Conservation (phyloP, 2,888 invertebrate species). For the Metellina segmentata region DNA sequence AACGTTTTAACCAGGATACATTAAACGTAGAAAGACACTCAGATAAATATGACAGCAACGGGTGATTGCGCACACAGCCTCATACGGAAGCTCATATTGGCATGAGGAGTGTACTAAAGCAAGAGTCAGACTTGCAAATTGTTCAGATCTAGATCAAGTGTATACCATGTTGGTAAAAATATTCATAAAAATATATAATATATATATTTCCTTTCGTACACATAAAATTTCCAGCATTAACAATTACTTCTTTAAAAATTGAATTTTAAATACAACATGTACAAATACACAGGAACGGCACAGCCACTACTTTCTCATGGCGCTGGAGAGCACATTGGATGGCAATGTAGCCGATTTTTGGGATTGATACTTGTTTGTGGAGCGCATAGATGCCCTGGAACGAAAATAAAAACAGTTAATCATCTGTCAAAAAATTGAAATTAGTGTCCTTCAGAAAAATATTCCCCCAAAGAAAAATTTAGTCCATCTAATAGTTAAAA, state of each 20-base stretch:
- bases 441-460: no score
- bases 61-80: no score
- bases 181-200: neutral
- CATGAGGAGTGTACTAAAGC: neutral
- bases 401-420: constrained; percentile 4
- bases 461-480: no score
- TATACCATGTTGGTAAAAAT: neutral
- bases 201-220: neutral
- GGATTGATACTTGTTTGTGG: constrained; percentile 73
- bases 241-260: constrained; percentile 35
- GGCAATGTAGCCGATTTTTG: constrained; percentile 76
- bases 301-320: constrained; percentile 55
- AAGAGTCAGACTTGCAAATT: neutral
- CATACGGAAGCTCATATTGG: neutral
- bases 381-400: constrained; percentile 76
- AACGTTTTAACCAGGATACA: no score
- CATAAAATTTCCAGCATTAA: constrained; percentile 39
- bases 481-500: no score
- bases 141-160: constrained; percentile 13
- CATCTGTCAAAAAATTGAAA: neutral
- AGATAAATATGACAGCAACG: no score
- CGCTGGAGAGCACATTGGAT: constrained; percentile 62
- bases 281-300: constrained; percentile 8
- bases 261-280: constrained; percentile 42
- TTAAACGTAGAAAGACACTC: no score